phyloP scores from a whole-genome alignment of 1,140 invertebrate species.

The Augochlora pura region DNA sequence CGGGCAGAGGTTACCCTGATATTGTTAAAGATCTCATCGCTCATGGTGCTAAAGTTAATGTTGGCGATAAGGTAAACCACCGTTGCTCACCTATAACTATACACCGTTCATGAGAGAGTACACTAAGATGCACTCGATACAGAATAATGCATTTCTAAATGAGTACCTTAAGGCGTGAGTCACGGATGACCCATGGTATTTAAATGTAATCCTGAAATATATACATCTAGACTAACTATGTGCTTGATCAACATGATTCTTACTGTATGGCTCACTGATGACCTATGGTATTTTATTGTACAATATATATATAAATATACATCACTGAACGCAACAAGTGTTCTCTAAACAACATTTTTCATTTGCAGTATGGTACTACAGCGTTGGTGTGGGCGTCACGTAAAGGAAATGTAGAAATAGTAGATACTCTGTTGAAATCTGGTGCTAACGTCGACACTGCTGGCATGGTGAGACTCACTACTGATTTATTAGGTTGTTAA shows the following conservation, averaged over 20 bases:
- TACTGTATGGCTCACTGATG: constrained; percentile 1
- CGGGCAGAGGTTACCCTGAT: constrained; percentile 92
- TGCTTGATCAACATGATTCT: not conserved
- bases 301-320: not conserved
- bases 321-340: not conserved
- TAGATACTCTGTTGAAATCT: constrained; percentile 89
- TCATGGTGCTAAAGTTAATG: constrained; percentile 94
- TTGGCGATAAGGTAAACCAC: constrained; percentile 89
- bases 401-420: constrained; percentile 93
- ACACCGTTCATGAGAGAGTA: not conserved
- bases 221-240: not conserved
- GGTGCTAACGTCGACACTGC: constrained; percentile 90
- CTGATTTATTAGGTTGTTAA: too few relatives aligned
- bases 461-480: constrained; percentile 86
- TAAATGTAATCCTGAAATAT: not conserved
- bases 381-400: constrained; percentile 97
- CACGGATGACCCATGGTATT: not conserved
- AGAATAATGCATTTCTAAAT: constrained; percentile 6
- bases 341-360: not conserved
- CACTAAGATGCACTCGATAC: not conserved
- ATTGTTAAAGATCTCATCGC: constrained; percentile 91
- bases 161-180: not conserved
- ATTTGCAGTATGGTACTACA: constrained; percentile 93
- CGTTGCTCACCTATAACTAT: not conserved
- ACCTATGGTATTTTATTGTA: not conserved